Conservation (phyloP, 2,113 vertebrate species). For the Sinosuthora webbiana region DNA sequence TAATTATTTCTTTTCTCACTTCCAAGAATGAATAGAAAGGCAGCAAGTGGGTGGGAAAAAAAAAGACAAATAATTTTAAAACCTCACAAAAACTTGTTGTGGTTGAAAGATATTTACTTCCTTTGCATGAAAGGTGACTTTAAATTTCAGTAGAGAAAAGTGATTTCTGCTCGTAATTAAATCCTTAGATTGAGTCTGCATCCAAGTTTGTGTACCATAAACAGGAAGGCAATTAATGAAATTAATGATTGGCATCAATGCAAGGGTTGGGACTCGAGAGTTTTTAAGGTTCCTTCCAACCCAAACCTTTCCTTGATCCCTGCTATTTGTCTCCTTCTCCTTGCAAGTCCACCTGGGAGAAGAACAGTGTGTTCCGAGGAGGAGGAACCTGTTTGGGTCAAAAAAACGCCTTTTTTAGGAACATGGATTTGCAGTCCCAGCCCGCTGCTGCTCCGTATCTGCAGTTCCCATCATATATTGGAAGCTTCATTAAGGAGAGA, state of each 20-base stretch:
- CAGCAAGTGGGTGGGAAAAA: background rate
- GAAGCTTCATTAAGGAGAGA: background rate
- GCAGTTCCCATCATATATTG: background rate
- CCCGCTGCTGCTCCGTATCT: background rate
- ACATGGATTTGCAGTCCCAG: background rate
- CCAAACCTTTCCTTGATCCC: background rate
- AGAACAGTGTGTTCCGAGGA: background rate
- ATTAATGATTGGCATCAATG: background rate
- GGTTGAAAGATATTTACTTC: background rate
- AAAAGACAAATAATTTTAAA: no score
- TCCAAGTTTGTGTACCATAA: background rate
- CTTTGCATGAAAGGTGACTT: background rate
- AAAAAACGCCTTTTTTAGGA: background rate
- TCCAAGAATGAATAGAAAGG: background rate
- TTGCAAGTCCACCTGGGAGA: background rate
- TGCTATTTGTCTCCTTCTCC: background rate
- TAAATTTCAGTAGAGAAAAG: background rate
- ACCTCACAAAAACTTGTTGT: background rate
- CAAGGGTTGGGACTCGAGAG: background rate
- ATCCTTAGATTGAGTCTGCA: background rate
- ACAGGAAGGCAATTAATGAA: background rate
- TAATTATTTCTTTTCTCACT: background rate
- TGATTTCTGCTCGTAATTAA: conserved; percentile 6
- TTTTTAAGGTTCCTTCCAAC: background rate
- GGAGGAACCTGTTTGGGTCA: background rate